A percentile compares a stretch with the other conserved stretches of the same genome.
Conservation (phyloP, 2,113 vertebrate species). For the Rhynchomys soricoides region DNA sequence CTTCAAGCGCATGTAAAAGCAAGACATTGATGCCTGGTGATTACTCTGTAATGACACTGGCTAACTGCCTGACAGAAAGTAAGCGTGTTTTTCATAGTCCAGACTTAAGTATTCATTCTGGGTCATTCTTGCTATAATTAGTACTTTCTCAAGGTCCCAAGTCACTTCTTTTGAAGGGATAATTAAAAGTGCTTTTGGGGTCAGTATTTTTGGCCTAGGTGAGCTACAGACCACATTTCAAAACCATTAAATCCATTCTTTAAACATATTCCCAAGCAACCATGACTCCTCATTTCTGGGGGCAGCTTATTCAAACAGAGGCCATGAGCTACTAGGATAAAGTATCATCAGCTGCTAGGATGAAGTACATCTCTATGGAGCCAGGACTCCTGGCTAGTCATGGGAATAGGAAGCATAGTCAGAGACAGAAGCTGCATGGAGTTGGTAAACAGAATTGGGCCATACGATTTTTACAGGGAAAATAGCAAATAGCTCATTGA, state of each 20-base stretch:
- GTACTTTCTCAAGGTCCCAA: not conserved
- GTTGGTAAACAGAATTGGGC: not conserved
- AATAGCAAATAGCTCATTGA: not conserved
- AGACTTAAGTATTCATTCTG: conserved; percentile 4
- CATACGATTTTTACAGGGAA: not conserved
- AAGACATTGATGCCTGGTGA: conserved; percentile 43
- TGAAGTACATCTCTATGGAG: not conserved
- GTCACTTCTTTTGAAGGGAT: not conserved
- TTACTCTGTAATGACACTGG: conserved; percentile 6
- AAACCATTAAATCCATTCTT: not conserved
- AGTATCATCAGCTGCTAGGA: not conserved
- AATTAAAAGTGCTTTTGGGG: conserved; percentile 26
- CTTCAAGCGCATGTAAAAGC: conserved; percentile 40
- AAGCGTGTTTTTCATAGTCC: conserved; percentile 25
- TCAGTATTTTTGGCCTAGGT: not conserved
- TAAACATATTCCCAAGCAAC: not conserved
- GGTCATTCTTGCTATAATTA: conserved; percentile 27
- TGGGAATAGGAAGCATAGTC: not conserved
- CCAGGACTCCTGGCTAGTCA: not conserved
- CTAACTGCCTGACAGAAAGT: not conserved
- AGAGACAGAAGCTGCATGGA: not conserved
- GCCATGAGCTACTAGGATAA: not conserved
- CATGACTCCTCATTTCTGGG: not conserved
- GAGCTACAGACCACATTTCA: not conserved
- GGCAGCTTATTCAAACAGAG: not conserved